phyloP scores from a whole-genome alignment of 2,888 invertebrate species.

The Cephus runcator region DNA sequence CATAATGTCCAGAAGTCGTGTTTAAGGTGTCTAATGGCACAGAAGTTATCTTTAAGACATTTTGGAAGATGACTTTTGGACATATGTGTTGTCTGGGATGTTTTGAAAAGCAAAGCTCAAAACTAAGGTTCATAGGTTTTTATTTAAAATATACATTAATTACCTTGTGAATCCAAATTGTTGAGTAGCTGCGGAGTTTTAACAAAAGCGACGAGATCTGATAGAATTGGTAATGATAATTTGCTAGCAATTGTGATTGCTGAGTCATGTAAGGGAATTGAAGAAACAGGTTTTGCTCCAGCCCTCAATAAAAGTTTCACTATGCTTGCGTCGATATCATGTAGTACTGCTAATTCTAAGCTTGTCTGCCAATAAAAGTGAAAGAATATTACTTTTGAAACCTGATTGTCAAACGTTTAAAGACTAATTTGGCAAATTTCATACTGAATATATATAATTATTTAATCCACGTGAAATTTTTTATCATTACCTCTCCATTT shows the following conservation, averaged over 20 bases:
- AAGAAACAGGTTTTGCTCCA: slow-evolving; percentile 47
- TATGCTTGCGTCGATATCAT: slow-evolving; percentile 37
- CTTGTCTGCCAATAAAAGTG: slow-evolving; percentile 41
- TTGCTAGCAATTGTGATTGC: slow-evolving; percentile 53
- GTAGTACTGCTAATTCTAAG: slow-evolving; percentile 53
- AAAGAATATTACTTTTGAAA: slow-evolving; percentile 14
- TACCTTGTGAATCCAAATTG: slow-evolving; percentile 43
- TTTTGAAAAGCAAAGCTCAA: too few relatives aligned
- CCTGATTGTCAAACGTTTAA: background rate
- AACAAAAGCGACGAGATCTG: slow-evolving; percentile 37
- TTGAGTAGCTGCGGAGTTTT: slow-evolving; percentile 30
- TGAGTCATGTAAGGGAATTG: slow-evolving; percentile 42
- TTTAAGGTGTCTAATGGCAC: too few relatives aligned
- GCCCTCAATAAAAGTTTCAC: slow-evolving; percentile 43
- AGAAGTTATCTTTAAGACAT: too few relatives aligned
- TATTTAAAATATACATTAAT: background rate
- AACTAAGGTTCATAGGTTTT: background rate
- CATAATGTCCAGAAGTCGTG: too few relatives aligned
- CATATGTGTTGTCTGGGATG: too few relatives aligned
- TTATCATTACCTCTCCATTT: slow-evolving; percentile 40
- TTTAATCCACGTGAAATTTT: background rate
- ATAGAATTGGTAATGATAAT: slow-evolving; percentile 36
- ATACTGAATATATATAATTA: background rate
- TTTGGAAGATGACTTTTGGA: too few relatives aligned
- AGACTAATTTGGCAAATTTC: background rate